Conservation (phyloP, 2,888 invertebrate genomes). For the Eledone cirrhosa region DNA sequence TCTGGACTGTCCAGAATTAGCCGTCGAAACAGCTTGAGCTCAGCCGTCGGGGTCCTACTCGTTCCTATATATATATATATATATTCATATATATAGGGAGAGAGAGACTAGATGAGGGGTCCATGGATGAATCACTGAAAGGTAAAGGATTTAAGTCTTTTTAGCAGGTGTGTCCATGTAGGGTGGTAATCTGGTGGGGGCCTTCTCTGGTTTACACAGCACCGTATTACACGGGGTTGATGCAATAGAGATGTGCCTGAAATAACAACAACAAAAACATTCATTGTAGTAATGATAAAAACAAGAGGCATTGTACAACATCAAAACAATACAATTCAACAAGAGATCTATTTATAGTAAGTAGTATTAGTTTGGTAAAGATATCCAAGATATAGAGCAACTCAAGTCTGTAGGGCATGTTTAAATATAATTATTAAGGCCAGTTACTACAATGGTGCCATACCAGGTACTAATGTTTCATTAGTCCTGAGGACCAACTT, state of each 20-base stretch:
- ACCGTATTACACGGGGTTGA: background rate
- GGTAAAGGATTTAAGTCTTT: background rate
- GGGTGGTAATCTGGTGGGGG: background rate
- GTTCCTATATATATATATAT: no score
- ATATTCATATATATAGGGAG: no score
- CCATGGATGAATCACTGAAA: background rate
- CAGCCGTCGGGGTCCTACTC: no score
- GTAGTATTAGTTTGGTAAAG: background rate
- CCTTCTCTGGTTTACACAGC: constrained; percentile 16
- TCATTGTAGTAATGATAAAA: background rate
- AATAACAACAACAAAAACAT: background rate
- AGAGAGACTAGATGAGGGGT: background rate
- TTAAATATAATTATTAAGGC: background rate
- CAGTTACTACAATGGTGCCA: background rate
- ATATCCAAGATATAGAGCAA: no score
- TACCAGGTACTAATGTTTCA: no score
- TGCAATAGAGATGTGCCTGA: background rate
- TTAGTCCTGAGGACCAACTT: no score
- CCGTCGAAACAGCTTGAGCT: no score
- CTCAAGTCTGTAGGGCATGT: no score
- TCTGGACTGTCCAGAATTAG: no score
- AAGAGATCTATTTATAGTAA: no score
- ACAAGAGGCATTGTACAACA: background rate
- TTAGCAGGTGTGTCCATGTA: background rate
- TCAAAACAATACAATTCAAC: no score